Conservation (phyloP, 2,888 invertebrate species). For the Lobophora halterata region DNA sequence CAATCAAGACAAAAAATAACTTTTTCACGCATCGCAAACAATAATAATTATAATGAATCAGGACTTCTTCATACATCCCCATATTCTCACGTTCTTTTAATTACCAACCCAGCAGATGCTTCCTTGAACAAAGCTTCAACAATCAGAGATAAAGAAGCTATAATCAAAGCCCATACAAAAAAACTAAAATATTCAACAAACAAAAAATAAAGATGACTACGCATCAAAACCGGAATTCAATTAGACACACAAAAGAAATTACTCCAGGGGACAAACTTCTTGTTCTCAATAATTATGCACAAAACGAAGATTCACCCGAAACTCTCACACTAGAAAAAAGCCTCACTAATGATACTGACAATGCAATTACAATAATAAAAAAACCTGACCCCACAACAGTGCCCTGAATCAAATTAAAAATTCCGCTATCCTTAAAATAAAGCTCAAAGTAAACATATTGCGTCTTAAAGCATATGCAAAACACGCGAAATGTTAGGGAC, state of each 20-base stretch:
- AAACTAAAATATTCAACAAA: conserved; percentile 65
- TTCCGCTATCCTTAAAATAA: conserved; percentile 71
- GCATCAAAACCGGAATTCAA: conserved; percentile 76
- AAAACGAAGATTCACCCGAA: conserved; percentile 44
- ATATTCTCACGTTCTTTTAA: conserved; percentile 77
- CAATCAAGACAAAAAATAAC: conserved; percentile 22
- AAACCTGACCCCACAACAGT: conserved; percentile 68
- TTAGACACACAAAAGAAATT: conserved; percentile 71
- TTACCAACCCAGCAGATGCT: conserved; percentile 69
- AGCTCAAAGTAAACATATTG: conserved; percentile 68
- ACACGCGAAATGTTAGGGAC: conserved; percentile 60
- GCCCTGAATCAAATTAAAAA: conserved; percentile 69
- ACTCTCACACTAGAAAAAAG: conserved; percentile 63
- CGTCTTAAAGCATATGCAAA: conserved; percentile 69
- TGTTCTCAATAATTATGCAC: conserved; percentile 77
- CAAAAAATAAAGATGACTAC: conserved; percentile 68
- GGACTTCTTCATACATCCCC: conserved; percentile 46
- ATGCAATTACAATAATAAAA: conserved; percentile 58
- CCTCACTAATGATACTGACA: conserved; percentile 68
- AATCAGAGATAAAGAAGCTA: conserved; percentile 56
- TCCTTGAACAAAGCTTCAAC: conserved; percentile 43
- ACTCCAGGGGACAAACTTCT: conserved; percentile 65
- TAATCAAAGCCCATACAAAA: conserved; percentile 56
- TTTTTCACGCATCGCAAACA: conserved; percentile 38
- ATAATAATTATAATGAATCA: conserved; percentile 44